Evolutionary conservation across 2,797 vertebrate genomes (phyloP), one percentile per base, ranked within the genome.

Genomic region (Carduelis carduelis): DNA sequence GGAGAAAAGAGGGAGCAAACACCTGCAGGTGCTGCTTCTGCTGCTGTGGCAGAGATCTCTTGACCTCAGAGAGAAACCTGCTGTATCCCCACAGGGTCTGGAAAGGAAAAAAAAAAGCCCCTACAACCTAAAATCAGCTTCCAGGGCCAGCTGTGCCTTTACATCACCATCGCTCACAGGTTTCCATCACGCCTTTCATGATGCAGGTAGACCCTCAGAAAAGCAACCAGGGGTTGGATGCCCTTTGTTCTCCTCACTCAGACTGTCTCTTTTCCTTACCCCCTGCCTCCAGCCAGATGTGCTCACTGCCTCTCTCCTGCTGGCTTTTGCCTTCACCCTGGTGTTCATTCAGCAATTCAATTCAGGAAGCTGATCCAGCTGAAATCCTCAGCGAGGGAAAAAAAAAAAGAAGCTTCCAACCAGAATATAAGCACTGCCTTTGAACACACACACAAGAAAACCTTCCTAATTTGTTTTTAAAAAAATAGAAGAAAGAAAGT

Each of bases 311-410:
- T 91, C 61, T 72, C 92, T 84, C 68, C 93, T 87, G 85, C 69
- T 83, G 93, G 91, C 61, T 57, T 84, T 78, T 43, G 27, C 7
- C 0, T 57, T 91, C 80, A 41, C 50, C 61, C 72, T 65, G 72
- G 79, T 94, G 79, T 88, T 88, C 92, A 78, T 86, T 83, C 93
- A 95, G 87, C 61, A 89, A 69, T 86, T 86, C 94, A 91, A 50
- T 78, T 91, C 87, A 83, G 85, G 91, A 96, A 95, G 91, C 65
- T 89, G 93, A 94, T 93, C 89, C 94, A 93, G 87, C 76, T 90
- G 85, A 95, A 97, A 91, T 88, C 61, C 69, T 91, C 55, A 49
- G 69, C 30, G n/a, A 92, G 34, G 34, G 27, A 61, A 64, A 79
- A 79, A 50, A 79, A 79, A 50, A 56, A 46, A 39, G 32, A 55